Percentiles rank a stretch among this genome's conserved stretches.
Evolutionary conservation across 2,888 invertebrate species (phyloP).

Genomic region (Xanthorhoe spadicearia): DNA sequence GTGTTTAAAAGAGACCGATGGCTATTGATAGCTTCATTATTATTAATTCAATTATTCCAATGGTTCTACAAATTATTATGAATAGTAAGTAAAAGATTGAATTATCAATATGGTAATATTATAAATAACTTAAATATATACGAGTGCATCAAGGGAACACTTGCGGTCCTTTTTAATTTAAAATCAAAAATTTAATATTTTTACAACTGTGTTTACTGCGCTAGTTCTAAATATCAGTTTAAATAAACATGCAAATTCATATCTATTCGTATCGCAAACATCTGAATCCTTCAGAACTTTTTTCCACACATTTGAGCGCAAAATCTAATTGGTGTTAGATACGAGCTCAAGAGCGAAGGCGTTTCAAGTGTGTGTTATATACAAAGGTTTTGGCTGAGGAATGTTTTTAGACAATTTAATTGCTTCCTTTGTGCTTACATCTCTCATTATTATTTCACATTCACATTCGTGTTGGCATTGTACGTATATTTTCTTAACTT

Average conservation of each 20-base stretch:
- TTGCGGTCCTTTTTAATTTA: neutral
- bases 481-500: constrained; percentile 27
- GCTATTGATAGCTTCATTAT: no score
- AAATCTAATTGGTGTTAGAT: constrained; percentile 69
- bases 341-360: constrained; percentile 54
- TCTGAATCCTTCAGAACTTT: constrained; percentile 54
- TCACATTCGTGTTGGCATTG: constrained; percentile 30
- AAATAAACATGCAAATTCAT: constrained; percentile 1
- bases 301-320: constrained; percentile 66
- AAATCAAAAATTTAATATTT: neutral
- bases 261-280: constrained; percentile 9
- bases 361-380: constrained; percentile 44
- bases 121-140: no score
- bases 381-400: constrained; percentile 52
- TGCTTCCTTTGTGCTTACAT: constrained; percentile 56
- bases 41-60: no score
- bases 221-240: neutral
- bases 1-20: no score
- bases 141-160: no score
- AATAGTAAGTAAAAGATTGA: no score
- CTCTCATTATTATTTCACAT: constrained; percentile 39
- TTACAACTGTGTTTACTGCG: no score
- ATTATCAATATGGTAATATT: no score
- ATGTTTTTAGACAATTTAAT: constrained; percentile 60
- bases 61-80: no score